A percentile compares a stretch with the other conserved stretches of the same genome.
phyloP scores from a whole-genome alignment of 2,888 invertebrate genomes.

The Octonoba sinensis region DNA sequence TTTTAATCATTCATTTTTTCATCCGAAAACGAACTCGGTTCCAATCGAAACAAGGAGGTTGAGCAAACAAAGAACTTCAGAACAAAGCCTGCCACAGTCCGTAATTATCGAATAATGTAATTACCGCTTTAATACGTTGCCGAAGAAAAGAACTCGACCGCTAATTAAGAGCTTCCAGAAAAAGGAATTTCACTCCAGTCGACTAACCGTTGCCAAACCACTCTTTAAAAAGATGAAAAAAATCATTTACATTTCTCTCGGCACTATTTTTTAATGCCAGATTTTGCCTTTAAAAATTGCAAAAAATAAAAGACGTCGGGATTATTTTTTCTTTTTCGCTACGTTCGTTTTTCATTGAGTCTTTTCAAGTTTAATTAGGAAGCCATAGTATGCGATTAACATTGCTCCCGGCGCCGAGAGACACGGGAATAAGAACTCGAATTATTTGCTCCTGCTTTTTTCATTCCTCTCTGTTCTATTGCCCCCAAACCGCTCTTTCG shows the following conservation, averaged over 20 bases:
- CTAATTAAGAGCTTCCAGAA: constrained; percentile 45
- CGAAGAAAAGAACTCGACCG: constrained; percentile 39
- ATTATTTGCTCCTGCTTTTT: constrained; percentile 31
- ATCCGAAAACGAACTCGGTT: constrained; percentile 10
- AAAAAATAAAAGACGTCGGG: constrained; percentile 17
- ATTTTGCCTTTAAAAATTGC: constrained; percentile 39
- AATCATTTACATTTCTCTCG: constrained; percentile 43
- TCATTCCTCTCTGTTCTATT: constrained; percentile 21
- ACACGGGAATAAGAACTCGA: constrained; percentile 28
- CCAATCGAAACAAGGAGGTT: constrained; percentile 31
- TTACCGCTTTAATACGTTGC: constrained; percentile 56
- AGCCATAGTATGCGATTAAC: constrained; percentile 45
- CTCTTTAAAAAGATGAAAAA: constrained; percentile 13
- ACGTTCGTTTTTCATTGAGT: constrained; percentile 23
- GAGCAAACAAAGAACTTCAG: constrained; percentile 40
- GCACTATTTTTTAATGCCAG: constrained; percentile 41
- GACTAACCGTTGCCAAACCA: background rate
- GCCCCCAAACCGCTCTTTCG: constrained; percentile 25
- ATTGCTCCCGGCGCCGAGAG: constrained; percentile 41
- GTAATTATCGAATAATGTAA: constrained; percentile 59
- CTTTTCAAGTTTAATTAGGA: constrained; percentile 59
- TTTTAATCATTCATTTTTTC: background rate
- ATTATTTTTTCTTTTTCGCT: constrained; percentile 8
- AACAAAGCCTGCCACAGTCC: constrained; percentile 35
- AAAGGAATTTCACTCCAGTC: constrained; percentile 25